Percentiles rank a stretch among this genome's conserved stretches.
Conservation (phyloP, 2,888 invertebrate species). For the Perizoma affinitatum region DNA sequence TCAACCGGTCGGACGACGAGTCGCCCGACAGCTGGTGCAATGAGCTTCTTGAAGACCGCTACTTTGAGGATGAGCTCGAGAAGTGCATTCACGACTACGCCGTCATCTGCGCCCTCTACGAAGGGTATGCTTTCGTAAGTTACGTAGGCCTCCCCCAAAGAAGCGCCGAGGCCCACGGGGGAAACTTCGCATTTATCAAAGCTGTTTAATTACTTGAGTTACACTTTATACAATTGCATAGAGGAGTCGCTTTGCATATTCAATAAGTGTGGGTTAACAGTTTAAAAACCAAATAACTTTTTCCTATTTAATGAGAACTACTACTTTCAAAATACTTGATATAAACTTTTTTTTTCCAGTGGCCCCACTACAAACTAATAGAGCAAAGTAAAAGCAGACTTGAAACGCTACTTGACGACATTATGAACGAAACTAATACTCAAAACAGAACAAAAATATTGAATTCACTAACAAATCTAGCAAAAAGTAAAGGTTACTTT, state of each 20-base stretch:
- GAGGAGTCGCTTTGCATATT: no score
- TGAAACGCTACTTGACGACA: slow-evolving; percentile 42
- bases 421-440: slow-evolving; percentile 34
- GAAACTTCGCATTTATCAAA: no score
- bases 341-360: slow-evolving; percentile 46
- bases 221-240: no score
- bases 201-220: no score
- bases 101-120: slow-evolving; percentile 51
- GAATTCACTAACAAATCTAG: slow-evolving; percentile 25
- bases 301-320: no score
- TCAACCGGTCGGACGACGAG: slow-evolving; percentile 42
- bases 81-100: slow-evolving; percentile 50
- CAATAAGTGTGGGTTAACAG: no score
- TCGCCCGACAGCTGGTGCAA: slow-evolving; percentile 38
- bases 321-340: no score
- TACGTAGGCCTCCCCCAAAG: background rate
- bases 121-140: slow-evolving; percentile 69
- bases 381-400: slow-evolving; percentile 44
- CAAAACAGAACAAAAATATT: slow-evolving; percentile 27
- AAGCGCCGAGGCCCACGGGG: no score
- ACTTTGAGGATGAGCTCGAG: slow-evolving; percentile 43
- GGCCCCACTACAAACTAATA: slow-evolving; percentile 55
- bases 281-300: no score
- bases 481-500: slow-evolving; percentile 50
- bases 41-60: slow-evolving; percentile 41